phyloP scores from a whole-genome alignment of 2,888 invertebrate species.

The Nyleta sp. region DNA sequence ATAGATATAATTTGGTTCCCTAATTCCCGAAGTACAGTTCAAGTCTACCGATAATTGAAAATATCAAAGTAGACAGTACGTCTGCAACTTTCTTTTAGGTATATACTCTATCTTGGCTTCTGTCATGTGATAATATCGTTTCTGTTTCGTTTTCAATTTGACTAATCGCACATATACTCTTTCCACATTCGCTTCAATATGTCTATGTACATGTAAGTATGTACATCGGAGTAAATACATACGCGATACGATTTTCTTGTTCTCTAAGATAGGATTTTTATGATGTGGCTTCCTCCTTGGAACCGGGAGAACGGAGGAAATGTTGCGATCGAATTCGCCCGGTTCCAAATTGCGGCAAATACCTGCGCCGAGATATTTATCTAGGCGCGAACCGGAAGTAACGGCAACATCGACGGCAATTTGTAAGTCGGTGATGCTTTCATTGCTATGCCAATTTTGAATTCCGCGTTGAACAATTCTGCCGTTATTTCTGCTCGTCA shows the following conservation, averaged over 20 bases:
- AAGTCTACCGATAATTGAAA: constrained; percentile 48
- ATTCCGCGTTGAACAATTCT: constrained; percentile 4
- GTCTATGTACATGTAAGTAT: constrained; percentile 59
- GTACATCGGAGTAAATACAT: constrained; percentile 57
- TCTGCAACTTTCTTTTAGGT: constrained; percentile 54
- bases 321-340: constrained; percentile 10
- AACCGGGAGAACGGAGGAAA: constrained; percentile 13
- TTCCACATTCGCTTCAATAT: constrained; percentile 27
- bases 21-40: constrained; percentile 48
- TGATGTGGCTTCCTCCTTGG: constrained; percentile 4
- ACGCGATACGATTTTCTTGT: constrained; percentile 45
- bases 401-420: constrained; percentile 1
- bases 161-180: constrained; percentile 41
- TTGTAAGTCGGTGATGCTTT: neutral
- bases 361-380: constrained; percentile 13
- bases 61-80: constrained; percentile 48
- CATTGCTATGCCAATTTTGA: neutral
- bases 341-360: constrained; percentile 23
- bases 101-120: constrained; percentile 55
- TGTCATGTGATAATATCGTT: constrained; percentile 55
- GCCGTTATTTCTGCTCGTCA: constrained; percentile 36
- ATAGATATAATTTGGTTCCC: constrained; percentile 55
- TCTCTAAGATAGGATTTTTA: constrained; percentile 50
- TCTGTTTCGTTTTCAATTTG: constrained; percentile 30
- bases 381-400: constrained; percentile 12